Percentiles rank a stretch among this genome's conserved stretches.
phyloP scores from a whole-genome alignment of 2,797 vertebrate species.

The Cirrhinus molitorella region DNA sequence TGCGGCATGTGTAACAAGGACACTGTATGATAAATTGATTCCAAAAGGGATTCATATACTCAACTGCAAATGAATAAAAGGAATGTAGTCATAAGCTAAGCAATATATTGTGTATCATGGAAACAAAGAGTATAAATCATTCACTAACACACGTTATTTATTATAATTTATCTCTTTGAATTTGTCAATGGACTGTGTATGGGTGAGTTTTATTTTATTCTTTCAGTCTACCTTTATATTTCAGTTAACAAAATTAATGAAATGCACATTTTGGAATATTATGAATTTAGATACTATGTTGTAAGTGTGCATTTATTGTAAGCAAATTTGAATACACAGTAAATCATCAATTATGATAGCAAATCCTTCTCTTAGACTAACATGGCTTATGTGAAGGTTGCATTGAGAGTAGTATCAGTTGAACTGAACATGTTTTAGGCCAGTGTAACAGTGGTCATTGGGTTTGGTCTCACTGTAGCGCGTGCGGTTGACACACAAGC shows the following conservation, averaged over 20 bases:
- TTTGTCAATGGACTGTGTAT: background rate
- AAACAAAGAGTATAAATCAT: background rate
- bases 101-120: background rate
- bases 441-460: constrained; percentile 43
- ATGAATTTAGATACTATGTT: background rate
- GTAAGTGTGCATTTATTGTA: background rate
- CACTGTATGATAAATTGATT: background rate
- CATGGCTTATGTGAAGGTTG: constrained; percentile 75
- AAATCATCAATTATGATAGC: too few relatives aligned
- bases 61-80: background rate
- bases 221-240: too few relatives aligned
- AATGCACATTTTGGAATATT: background rate
- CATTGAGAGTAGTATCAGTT: constrained; percentile 79
- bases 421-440: constrained; percentile 60
- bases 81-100: background rate
- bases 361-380: too few relatives aligned
- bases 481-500: constrained; percentile 54
- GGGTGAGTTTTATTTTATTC: background rate
- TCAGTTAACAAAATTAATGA: too few relatives aligned
- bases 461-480: constrained; percentile 28
- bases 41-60: background rate
- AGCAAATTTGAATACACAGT: too few relatives aligned
- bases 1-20: background rate
- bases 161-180: background rate
- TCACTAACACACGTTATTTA: background rate